phyloP scores from a whole-genome alignment of 92 coral and sea anemone species.

The Nematostella vectensis region DNA sequence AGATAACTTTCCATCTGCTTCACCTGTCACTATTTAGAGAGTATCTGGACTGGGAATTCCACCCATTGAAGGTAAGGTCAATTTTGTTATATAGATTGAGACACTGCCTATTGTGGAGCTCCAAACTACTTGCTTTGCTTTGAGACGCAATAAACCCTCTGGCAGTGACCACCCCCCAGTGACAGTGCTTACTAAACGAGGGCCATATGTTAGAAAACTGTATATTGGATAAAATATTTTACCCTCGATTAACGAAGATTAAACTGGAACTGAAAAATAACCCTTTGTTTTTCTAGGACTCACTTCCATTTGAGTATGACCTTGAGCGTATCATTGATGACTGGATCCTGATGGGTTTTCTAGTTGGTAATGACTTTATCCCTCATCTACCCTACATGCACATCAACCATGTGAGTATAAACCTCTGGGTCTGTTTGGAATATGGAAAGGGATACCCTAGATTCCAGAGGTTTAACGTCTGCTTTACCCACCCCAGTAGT shows the following conservation, averaged over 20 bases:
- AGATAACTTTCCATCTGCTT: conserved; percentile 89
- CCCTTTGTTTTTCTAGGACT: neutral
- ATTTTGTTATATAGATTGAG: neutral
- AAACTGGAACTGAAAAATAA: too few relatives aligned
- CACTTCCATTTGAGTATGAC: conserved; percentile 47
- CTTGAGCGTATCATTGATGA: conserved; percentile 90
- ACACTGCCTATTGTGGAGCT: neutral
- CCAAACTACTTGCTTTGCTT: too few relatives aligned
- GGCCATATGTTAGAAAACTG: too few relatives aligned
- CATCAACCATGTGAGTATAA: conserved; percentile 80
- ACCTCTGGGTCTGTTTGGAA: neutral
- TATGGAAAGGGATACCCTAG: neutral
- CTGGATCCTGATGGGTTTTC: conserved; percentile 97
- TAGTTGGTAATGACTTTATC: conserved; percentile 93
- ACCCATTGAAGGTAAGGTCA: conserved; percentile 57
- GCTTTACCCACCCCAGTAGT: neutral
- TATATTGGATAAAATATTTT: too few relatives aligned
- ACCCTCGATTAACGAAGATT: too few relatives aligned
- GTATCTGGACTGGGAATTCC: conserved; percentile 91
- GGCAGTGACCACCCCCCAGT: too few relatives aligned
- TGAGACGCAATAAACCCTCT: too few relatives aligned
- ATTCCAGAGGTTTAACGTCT: neutral
- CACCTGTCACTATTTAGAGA: conserved; percentile 90
- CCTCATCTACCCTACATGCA: conserved; percentile 91
- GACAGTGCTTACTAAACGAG: too few relatives aligned